phyloP scores from a whole-genome alignment of 2,888 invertebrate species.

The Synergus japonicus region DNA sequence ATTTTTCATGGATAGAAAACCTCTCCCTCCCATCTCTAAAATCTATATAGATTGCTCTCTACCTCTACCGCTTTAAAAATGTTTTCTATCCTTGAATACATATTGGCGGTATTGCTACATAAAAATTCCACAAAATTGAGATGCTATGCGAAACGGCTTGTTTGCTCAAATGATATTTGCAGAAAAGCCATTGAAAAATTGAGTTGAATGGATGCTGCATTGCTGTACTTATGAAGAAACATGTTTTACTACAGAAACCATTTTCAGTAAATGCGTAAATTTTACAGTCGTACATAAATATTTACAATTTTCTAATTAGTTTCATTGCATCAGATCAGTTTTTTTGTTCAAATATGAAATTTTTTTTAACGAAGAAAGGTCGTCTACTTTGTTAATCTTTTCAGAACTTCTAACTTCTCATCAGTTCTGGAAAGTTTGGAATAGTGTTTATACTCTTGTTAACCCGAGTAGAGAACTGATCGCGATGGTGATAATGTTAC shows the following conservation, averaged over 20 bases:
- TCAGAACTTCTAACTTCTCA: slow-evolving; percentile 8
- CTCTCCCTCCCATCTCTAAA: slow-evolving; percentile 17
- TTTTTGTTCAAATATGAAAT: background rate
- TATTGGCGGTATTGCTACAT: slow-evolving; percentile 21
- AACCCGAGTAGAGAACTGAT: slow-evolving; percentile 29
- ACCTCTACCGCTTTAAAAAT: background rate
- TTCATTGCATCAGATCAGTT: no score
- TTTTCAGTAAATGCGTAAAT: no score
- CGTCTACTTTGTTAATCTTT: slow-evolving; percentile 9
- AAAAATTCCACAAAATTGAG: slow-evolving; percentile 28
- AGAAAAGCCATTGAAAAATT: slow-evolving; percentile 36
- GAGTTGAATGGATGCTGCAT: slow-evolving; percentile 12
- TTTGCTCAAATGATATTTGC: slow-evolving; percentile 36
- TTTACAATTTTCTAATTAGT: no score
- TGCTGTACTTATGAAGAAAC: background rate
- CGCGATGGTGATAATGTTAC: slow-evolving; percentile 26
- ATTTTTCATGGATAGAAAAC: slow-evolving; percentile 44
- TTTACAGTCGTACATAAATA: no score
- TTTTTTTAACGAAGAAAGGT: background rate
- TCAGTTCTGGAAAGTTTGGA: slow-evolving; percentile 29
- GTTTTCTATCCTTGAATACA: slow-evolving; percentile 24
- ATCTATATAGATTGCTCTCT: slow-evolving; percentile 10
- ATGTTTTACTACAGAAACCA: background rate
- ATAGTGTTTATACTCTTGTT: slow-evolving; percentile 35
- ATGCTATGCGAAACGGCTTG: slow-evolving; percentile 10